phyloP scores from a whole-genome alignment of 1,140 invertebrate genomes.

The Cotesia glomerata region DNA sequence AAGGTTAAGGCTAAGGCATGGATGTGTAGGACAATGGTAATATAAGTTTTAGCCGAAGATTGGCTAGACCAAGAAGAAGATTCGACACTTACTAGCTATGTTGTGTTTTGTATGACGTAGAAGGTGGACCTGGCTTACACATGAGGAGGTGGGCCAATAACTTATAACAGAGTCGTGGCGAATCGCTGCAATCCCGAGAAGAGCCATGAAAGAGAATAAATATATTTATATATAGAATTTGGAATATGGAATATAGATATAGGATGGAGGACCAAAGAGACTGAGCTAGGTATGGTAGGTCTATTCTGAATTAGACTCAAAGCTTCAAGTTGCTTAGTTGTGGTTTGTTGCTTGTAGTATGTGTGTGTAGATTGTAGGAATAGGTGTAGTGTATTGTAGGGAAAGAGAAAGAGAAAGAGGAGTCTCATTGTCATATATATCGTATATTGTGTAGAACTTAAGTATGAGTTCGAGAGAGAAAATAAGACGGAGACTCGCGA shows the following conservation, averaged over 20 bases:
- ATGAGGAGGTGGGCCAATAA: not conserved
- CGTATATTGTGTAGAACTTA: too few relatives aligned
- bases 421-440: conserved; percentile 5
- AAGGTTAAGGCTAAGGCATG: too few relatives aligned
- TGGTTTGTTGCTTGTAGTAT: too few relatives aligned
- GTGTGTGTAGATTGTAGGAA: not conserved
- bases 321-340: too few relatives aligned
- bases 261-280: not conserved
- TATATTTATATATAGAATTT: too few relatives aligned
- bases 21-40: too few relatives aligned
- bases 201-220: not conserved
- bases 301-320: not conserved
- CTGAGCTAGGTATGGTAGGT: too few relatives aligned
- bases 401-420: not conserved
- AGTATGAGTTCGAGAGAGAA: not conserved
- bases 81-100: too few relatives aligned
- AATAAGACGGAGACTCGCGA: conserved; percentile 17
- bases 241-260: too few relatives aligned
- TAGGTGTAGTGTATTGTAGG: not conserved
- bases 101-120: too few relatives aligned
- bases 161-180: not conserved
- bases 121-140: not conserved
- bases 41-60: too few relatives aligned
- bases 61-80: too few relatives aligned
- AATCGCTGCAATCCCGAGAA: not conserved